These are phyloP conservation scores for Eretmodus cyanostictus DNA, from an alignment of 2,113 vertebrate species.

Conservation along the genomic window DNA sequence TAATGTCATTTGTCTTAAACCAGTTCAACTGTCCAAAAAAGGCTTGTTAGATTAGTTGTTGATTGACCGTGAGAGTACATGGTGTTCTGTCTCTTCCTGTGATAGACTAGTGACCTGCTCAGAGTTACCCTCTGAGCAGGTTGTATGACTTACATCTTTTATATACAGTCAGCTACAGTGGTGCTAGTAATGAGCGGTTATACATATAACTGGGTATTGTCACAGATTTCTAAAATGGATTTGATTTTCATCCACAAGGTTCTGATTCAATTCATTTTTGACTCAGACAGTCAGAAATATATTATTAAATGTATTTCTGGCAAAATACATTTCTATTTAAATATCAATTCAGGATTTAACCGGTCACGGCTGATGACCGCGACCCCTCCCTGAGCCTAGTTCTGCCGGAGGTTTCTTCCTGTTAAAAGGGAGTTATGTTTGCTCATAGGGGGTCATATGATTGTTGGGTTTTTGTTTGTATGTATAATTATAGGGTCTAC, in stretches of 20 bases:
- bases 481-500: neutral
- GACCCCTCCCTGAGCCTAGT: neutral
- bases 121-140: neutral
- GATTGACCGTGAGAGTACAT: neutral
- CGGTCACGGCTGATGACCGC: neutral
- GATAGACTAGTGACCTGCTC: neutral
- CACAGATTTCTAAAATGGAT: neutral
- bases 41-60: neutral
- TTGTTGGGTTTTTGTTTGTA: neutral
- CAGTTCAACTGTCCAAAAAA: neutral
- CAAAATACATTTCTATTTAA: neutral
- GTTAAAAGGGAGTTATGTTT: neutral
- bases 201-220: neutral
- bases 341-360: neutral
- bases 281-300: neutral
- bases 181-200: neutral
- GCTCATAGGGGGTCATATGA: neutral
- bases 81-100: neutral
- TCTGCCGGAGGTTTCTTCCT: neutral
- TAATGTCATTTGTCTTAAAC: neutral
- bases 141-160: neutral
- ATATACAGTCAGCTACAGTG: neutral
- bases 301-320: neutral
- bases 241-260: neutral
- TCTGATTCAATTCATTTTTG: neutral